A percentile compares a stretch with the other conserved stretches of the same genome.
phyloP scores from a whole-genome alignment of 2,113 vertebrate genomes.

The Nyctibius bracteatus region DNA sequence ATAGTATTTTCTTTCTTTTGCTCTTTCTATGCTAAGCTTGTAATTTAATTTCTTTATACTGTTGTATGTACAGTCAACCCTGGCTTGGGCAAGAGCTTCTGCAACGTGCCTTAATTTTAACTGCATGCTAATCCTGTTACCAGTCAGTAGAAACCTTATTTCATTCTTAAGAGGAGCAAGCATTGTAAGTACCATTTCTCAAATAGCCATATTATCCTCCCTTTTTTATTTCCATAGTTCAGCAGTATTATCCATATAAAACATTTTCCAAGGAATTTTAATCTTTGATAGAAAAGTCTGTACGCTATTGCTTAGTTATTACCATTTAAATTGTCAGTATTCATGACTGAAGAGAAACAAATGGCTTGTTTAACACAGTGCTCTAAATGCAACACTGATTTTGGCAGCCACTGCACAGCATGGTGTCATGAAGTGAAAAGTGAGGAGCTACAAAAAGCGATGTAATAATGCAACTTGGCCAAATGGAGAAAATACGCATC shows the following conservation, averaged over 20 bases:
- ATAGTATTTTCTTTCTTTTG: not conserved
- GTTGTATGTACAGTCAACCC: conserved; percentile 67
- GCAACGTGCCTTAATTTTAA: conserved; percentile 82
- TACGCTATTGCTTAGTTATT: conserved; percentile 33
- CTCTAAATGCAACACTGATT: conserved; percentile 28
- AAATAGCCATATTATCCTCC: conserved; percentile 9
- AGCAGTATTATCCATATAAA: conserved; percentile 6
- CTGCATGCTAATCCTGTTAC: conserved; percentile 81
- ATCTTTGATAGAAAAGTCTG: conserved; percentile 28
- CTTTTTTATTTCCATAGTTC: not conserved
- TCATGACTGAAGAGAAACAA: conserved; percentile 43
- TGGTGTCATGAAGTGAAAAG: conserved; percentile 37
- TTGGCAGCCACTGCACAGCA: conserved; percentile 18
- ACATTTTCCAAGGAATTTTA: conserved; percentile 40
- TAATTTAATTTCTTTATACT: conserved; percentile 48
- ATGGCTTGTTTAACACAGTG: conserved; percentile 42
- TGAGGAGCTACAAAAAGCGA: not conserved
- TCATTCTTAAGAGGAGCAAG: conserved; percentile 77
- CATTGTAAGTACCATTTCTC: conserved; percentile 68
- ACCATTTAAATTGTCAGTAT: conserved; percentile 44
- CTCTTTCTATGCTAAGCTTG: not conserved
- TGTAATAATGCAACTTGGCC: not conserved
- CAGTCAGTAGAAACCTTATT: conserved; percentile 79
- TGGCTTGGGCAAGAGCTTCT: conserved; percentile 83
- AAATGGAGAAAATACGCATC: not conserved